These are phyloP conservation scores for Apoderus coryli DNA, from an alignment of 2,888 invertebrate species.

Conservation along the genomic window DNA sequence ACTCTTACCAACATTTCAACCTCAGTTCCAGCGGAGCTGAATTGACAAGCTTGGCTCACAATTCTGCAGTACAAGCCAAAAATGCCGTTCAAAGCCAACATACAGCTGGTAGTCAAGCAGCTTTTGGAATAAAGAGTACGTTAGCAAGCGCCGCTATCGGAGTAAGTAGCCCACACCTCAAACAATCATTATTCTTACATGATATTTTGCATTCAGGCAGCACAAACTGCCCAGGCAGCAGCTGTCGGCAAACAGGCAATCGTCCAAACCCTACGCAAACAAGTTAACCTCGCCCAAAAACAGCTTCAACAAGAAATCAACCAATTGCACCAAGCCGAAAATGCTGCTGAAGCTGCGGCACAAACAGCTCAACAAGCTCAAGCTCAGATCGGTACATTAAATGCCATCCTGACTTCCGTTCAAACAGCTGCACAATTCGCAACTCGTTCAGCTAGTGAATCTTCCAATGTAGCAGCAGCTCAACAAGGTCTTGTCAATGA, in stretches of 20 bases:
- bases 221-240: slow-evolving; percentile 46
- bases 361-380: slow-evolving; percentile 55
- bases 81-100: slow-evolving; percentile 52
- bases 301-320: slow-evolving; percentile 49
- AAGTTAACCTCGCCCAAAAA: slow-evolving; percentile 49
- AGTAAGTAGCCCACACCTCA: slow-evolving; percentile 15
- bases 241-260: slow-evolving; percentile 42
- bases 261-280: slow-evolving; percentile 43
- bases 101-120: slow-evolving; percentile 58
- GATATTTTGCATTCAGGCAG: slow-evolving; percentile 34
- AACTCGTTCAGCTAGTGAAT: slow-evolving; percentile 16
- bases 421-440: slow-evolving; percentile 19
- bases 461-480: slow-evolving; percentile 17
- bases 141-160: slow-evolving; percentile 52
- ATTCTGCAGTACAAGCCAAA: slow-evolving; percentile 57
- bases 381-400: slow-evolving; percentile 46
- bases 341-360: slow-evolving; percentile 49
- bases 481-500: slow-evolving; percentile 28
- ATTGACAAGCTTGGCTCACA: slow-evolving; percentile 47
- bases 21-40: too few relatives aligned
- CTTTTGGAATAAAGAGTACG: slow-evolving; percentile 57
- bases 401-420: slow-evolving; percentile 44
- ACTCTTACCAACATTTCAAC: too few relatives aligned
- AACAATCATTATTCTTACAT: slow-evolving; percentile 1
- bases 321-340: slow-evolving; percentile 54